Conservation (phyloP, 2,888 invertebrate species). For the Sericinus montela region DNA sequence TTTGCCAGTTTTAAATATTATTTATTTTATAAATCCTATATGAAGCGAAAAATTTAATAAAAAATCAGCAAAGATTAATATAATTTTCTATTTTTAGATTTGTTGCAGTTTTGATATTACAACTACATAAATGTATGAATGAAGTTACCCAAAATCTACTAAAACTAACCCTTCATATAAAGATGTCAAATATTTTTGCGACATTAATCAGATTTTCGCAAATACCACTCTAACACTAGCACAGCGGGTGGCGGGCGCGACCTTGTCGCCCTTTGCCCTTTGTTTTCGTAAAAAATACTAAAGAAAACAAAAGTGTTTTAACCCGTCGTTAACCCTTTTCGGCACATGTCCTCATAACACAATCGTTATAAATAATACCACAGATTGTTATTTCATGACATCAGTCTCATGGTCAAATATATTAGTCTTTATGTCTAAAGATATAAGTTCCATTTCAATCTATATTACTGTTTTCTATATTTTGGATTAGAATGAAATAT, state of each 20-base stretch:
- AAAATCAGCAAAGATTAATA: no score
- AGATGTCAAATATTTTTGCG: constrained; percentile 47
- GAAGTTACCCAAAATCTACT: not conserved
- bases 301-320: constrained; percentile 65
- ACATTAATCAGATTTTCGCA: constrained; percentile 46
- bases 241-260: constrained; percentile 62
- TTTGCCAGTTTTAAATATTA: no score
- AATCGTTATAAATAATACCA: constrained; percentile 13
- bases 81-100: no score
- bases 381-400: constrained; percentile 16
- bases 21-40: no score
- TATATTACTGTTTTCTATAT: constrained; percentile 15
- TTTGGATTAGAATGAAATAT: constrained; percentile 24
- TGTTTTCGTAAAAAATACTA: constrained; percentile 52
- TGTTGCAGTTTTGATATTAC: no score
- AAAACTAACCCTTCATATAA: constrained; percentile 29
- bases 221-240: constrained; percentile 36
- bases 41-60: no score
- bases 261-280: constrained; percentile 65
- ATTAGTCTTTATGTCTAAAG: constrained; percentile 15
- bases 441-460: constrained; percentile 12
- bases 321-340: constrained; percentile 63
- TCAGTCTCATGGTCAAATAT: constrained; percentile 17
- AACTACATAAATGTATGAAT: not conserved
- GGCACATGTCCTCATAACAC: constrained; percentile 49